phyloP scores from a whole-genome alignment of 2,888 invertebrate genomes.

The Heteromurus nitidus region DNA sequence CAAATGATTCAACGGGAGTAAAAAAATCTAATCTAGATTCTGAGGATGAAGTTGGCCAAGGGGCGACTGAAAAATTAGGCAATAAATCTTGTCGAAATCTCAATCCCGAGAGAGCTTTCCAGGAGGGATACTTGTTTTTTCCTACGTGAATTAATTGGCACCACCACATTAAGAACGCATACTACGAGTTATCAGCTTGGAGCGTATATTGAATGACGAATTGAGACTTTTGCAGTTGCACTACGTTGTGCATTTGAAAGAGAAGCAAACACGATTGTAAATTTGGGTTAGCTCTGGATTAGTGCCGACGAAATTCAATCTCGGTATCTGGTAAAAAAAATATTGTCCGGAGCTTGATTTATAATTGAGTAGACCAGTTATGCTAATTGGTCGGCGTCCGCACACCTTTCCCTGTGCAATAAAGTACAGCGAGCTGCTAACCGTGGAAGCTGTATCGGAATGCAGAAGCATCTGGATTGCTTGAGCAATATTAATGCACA shows the following conservation, averaged over 20 bases:
- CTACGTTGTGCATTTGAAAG: too few species aligned
- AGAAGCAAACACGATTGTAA: too few species aligned
- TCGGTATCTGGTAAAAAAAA: neutral
- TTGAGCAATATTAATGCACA: too few species aligned
- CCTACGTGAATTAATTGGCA: neutral
- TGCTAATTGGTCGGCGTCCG: conserved; percentile 35
- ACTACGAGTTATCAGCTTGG: too few species aligned
- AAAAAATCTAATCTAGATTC: conserved; percentile 13
- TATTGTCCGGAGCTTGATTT: neutral
- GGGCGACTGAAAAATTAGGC: conserved; percentile 28
- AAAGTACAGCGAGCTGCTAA: too few species aligned
- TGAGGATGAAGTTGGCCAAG: neutral
- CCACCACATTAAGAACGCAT: too few species aligned
- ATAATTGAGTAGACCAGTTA: conserved; percentile 15
- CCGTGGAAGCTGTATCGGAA: neutral
- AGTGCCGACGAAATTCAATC: neutral
- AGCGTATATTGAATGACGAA: too few species aligned
- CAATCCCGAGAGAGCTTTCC: conserved; percentile 10
- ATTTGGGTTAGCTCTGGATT: too few species aligned
- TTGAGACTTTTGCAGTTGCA: too few species aligned
- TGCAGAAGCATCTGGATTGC: too few species aligned
- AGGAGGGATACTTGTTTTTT: conserved; percentile 8
- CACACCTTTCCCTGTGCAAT: neutral
- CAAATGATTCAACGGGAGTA: neutral
- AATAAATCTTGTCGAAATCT: conserved; percentile 40